These are phyloP conservation scores for Lithosia quadra DNA, from an alignment of 2,888 invertebrate genomes.

Conservation along the genomic window DNA sequence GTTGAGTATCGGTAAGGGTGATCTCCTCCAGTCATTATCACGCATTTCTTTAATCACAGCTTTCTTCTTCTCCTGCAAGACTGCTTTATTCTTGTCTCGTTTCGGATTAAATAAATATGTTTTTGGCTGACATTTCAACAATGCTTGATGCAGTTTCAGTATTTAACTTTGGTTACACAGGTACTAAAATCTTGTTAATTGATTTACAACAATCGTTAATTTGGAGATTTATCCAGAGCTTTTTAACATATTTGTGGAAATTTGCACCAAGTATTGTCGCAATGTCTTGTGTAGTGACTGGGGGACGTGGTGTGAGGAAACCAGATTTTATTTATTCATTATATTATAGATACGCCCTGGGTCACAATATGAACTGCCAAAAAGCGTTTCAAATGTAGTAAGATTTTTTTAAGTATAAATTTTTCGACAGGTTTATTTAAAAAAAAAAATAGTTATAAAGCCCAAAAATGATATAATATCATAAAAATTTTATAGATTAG, in stretches of 20 bases:
- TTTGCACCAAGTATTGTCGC: slow-evolving; percentile 60
- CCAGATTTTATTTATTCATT: slow-evolving; percentile 34
- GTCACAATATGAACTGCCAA: slow-evolving; percentile 51
- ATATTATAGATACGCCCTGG: slow-evolving; percentile 33
- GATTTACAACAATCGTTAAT: not conserved
- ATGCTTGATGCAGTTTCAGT: slow-evolving; percentile 57
- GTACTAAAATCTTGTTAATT: not conserved
- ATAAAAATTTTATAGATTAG: slow-evolving; percentile 46
- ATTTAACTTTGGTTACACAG: not conserved
- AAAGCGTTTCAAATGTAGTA: slow-evolving; percentile 45
- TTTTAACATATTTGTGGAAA: not conserved
- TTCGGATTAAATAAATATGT: slow-evolving; percentile 36
- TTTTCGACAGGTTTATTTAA: slow-evolving; percentile 32
- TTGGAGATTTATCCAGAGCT: not conserved
- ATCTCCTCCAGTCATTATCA: slow-evolving; percentile 77
- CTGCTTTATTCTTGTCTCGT: slow-evolving; percentile 59
- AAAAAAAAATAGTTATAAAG: slow-evolving; percentile 30
- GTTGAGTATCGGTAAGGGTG: slow-evolving; percentile 54
- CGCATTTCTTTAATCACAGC: slow-evolving; percentile 64
- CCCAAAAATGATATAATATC: slow-evolving; percentile 37
- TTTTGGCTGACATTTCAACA: slow-evolving; percentile 62
- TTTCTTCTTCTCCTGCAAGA: slow-evolving; percentile 68
- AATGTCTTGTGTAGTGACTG: slow-evolving; percentile 72
- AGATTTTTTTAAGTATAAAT: slow-evolving; percentile 19
- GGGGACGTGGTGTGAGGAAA: slow-evolving; percentile 80